phyloP scores from a whole-genome alignment of 30 jellyfish, hydroid and myxozoan genomes.

The Haliclystus octoradiatus region DNA sequence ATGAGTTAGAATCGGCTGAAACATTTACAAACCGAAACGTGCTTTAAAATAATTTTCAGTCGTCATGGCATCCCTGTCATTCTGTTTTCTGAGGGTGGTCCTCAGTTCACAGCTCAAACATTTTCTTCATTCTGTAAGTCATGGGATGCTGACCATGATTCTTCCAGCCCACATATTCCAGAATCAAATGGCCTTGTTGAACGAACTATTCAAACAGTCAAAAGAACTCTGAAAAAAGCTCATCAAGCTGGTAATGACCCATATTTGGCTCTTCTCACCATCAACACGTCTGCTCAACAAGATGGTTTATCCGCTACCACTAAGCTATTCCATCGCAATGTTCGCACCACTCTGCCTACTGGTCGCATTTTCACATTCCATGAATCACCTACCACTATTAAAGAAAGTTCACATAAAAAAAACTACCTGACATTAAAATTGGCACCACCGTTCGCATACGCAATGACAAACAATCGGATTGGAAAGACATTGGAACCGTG shows the following conservation, averaged over 20 bases:
- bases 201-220: too few relatives aligned
- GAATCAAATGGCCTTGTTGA: too few relatives aligned
- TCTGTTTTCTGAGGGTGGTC: too few relatives aligned
- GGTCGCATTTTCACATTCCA: too few relatives aligned
- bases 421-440: slow-evolving; percentile 22
- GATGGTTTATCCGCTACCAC: slow-evolving; percentile 31
- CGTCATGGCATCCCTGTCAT: too few relatives aligned
- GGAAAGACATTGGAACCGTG: slow-evolving; percentile 24
- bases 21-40: slow-evolving; percentile 20
- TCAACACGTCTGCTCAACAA: slow-evolving; percentile 23
- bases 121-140: too few relatives aligned
- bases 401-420: slow-evolving; percentile 5
- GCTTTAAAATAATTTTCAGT: slow-evolving; percentile 15
- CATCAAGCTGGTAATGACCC: too few relatives aligned
- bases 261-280: too few relatives aligned
- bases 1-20: slow-evolving; percentile 16
- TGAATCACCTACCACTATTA: slow-evolving; percentile 8
- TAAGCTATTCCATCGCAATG: slow-evolving; percentile 23
- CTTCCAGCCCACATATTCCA: slow-evolving; percentile 35
- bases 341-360: too few relatives aligned
- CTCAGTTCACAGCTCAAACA: too few relatives aligned
- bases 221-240: too few relatives aligned
- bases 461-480: too few relatives aligned
- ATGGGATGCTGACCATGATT: slow-evolving; percentile 39
- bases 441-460: slow-evolving; percentile 27